These are phyloP conservation scores for Archips xylosteana DNA, from an alignment of 2,888 invertebrate species.

Conservation along the genomic window DNA sequence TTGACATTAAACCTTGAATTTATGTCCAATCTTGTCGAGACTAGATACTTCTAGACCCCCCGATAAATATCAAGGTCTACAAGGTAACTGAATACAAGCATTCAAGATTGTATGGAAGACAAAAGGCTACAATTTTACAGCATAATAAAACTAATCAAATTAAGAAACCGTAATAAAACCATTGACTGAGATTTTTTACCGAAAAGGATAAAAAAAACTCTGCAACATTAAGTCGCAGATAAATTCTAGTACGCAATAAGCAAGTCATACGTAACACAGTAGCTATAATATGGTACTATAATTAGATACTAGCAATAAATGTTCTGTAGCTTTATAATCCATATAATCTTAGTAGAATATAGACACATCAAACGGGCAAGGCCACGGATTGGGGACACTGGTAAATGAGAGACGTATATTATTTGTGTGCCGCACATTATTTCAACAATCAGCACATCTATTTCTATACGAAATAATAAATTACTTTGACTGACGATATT, in stretches of 20 bases:
- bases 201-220: not conserved
- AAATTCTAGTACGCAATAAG: not conserved
- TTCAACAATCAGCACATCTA: slow-evolving; percentile 12
- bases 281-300: not conserved
- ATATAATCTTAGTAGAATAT: slow-evolving; percentile 15
- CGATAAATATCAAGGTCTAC: not conserved
- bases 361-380: slow-evolving; percentile 26
- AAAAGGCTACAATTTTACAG: not conserved
- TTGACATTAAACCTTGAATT: not conserved
- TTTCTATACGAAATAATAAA: slow-evolving; percentile 21
- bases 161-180: not conserved
- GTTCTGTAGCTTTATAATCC: slow-evolving; percentile 6
- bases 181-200: not conserved
- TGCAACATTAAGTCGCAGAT: not conserved
- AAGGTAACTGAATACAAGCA: not conserved
- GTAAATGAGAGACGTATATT: slow-evolving; percentile 2
- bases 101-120: not conserved
- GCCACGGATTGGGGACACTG: slow-evolving; percentile 7
- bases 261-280: not conserved
- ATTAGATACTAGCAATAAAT: not conserved
- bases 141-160: slow-evolving; percentile 1
- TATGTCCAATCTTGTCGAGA: not conserved
- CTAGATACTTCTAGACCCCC: not conserved
- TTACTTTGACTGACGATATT: not conserved
- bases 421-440: slow-evolving; percentile 2